Percentiles rank a stretch among this genome's conserved stretches.
Conservation (phyloP, 1,140 invertebrate species). For the Steinernema feltiae region DNA sequence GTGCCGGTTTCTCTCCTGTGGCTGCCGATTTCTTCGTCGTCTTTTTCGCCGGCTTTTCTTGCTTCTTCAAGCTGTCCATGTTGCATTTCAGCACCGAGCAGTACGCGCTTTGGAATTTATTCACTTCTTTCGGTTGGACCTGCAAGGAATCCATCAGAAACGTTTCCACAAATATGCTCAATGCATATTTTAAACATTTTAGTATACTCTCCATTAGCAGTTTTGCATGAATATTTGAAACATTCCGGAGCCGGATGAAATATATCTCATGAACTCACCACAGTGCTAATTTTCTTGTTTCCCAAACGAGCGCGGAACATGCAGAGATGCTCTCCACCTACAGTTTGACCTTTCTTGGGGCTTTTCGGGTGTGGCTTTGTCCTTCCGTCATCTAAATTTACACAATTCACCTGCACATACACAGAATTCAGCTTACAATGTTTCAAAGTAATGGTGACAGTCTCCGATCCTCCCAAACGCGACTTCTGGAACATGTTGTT, state of each 20-base stretch:
- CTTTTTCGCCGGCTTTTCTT: slow-evolving; percentile 75
- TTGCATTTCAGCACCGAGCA: slow-evolving; percentile 76
- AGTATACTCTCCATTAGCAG: not conserved
- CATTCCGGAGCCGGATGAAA: not conserved
- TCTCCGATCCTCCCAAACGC: not conserved
- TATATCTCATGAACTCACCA: slow-evolving; percentile 62
- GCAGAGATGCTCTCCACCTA: slow-evolving; percentile 14
- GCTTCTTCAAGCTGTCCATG: slow-evolving; percentile 76
- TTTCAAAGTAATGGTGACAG: slow-evolving; percentile 2
- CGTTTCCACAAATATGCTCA: not conserved
- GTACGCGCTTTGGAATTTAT: slow-evolving; percentile 77
- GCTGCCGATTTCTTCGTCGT: slow-evolving; percentile 50
- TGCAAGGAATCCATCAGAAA: no score
- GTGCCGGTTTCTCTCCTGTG: no score
- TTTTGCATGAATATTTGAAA: no score
- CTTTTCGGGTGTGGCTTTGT: slow-evolving; percentile 67
- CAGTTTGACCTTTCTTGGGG: slow-evolving; percentile 62
- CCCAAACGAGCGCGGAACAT: slow-evolving; percentile 54
- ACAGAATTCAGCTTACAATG: not conserved
- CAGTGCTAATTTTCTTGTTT: slow-evolving; percentile 72
- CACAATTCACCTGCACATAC: not conserved
- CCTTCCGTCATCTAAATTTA: slow-evolving; percentile 68
- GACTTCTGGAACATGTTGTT: slow-evolving; percentile 4
- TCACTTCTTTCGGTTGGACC: slow-evolving; percentile 73
- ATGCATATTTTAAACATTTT: not conserved